Conservation (phyloP, 2,888 invertebrate species). For the Drosophila peninsularis region DNA sequence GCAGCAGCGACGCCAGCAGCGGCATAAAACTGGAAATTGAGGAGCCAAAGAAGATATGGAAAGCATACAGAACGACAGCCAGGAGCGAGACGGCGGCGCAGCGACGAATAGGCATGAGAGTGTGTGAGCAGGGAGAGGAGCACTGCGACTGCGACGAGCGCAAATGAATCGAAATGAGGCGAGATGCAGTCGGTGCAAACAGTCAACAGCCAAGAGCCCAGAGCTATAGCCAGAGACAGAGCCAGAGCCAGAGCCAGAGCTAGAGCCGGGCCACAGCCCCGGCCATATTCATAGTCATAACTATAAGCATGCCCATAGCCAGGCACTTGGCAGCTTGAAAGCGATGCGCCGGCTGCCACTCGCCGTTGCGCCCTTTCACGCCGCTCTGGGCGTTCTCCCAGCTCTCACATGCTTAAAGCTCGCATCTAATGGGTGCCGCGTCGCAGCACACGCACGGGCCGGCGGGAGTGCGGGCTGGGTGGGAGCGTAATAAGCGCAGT, state of each 20-base stretch:
- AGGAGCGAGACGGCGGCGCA: slow-evolving; percentile 28
- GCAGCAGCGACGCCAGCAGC: slow-evolving; percentile 8
- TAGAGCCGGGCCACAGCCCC: slow-evolving; percentile 13
- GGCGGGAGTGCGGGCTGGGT: slow-evolving; percentile 10
- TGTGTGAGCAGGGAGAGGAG: slow-evolving; percentile 6
- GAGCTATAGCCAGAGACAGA: slow-evolving; percentile 26
- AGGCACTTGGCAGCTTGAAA: slow-evolving; percentile 60
- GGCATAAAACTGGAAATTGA: slow-evolving; percentile 68
- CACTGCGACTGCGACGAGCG: slow-evolving; percentile 20
- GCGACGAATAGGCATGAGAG: slow-evolving; percentile 18
- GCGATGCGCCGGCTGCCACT: slow-evolving; percentile 39
- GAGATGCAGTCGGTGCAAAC: slow-evolving; percentile 53
- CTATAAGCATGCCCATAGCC: slow-evolving; percentile 43
- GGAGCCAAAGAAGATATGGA: slow-evolving; percentile 60
- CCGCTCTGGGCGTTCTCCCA: slow-evolving; percentile 18
- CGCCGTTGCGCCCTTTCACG: slow-evolving; percentile 29
- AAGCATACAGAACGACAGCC: slow-evolving; percentile 31
- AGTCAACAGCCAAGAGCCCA: slow-evolving; percentile 22
- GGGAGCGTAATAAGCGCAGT: slow-evolving; percentile 71
- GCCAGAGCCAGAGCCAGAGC: slow-evolving; percentile 25
- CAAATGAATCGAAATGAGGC: slow-evolving; percentile 64
- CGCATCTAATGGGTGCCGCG: slow-evolving; percentile 65
- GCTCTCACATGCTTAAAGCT: slow-evolving; percentile 35
- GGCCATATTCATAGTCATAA: slow-evolving; percentile 41
- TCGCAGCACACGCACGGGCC: slow-evolving; percentile 3